Conservation (phyloP, 2,113 vertebrate species). For the Dryoscopus gambensis region DNA sequence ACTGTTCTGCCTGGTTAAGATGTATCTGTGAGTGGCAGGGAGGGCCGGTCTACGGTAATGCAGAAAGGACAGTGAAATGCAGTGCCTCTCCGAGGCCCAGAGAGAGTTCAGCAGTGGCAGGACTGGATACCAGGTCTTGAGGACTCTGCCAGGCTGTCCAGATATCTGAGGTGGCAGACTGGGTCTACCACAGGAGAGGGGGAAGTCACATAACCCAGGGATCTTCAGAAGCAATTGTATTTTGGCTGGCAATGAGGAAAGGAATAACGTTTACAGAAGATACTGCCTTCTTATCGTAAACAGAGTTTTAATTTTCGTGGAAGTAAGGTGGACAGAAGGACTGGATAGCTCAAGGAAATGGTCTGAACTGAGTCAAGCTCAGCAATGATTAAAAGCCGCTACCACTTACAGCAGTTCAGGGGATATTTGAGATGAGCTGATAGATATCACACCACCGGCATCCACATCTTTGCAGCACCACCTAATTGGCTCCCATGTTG, state of each 20-base stretch:
- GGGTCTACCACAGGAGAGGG: background rate
- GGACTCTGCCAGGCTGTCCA: fast-evolving
- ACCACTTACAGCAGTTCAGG: constrained; percentile 17
- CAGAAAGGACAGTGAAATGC: background rate
- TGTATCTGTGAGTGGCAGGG: background rate
- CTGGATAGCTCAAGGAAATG: background rate
- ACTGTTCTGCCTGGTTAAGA: background rate
- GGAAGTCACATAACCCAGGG: background rate
- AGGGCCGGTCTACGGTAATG: background rate
- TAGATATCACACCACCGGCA: constrained; percentile 29
- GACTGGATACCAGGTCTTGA: background rate
- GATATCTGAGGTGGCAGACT: background rate
- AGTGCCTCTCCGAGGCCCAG: background rate
- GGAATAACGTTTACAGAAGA: background rate
- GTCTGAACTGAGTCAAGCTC: background rate
- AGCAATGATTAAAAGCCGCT: constrained; percentile 42
- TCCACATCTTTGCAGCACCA: constrained; percentile 22
- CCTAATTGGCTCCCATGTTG: constrained; percentile 65
- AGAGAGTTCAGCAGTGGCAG: background rate
- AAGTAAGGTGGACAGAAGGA: background rate
- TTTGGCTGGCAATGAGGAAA: background rate
- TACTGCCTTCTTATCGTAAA: background rate
- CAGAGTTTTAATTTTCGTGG: background rate
- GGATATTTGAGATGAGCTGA: constrained; percentile 19
- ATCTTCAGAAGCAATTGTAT: background rate